A percentile compares a stretch with the other conserved stretches of the same genome.
Conservation (phyloP, 1,140 invertebrate species). For the Neodiprion pinetum region DNA sequence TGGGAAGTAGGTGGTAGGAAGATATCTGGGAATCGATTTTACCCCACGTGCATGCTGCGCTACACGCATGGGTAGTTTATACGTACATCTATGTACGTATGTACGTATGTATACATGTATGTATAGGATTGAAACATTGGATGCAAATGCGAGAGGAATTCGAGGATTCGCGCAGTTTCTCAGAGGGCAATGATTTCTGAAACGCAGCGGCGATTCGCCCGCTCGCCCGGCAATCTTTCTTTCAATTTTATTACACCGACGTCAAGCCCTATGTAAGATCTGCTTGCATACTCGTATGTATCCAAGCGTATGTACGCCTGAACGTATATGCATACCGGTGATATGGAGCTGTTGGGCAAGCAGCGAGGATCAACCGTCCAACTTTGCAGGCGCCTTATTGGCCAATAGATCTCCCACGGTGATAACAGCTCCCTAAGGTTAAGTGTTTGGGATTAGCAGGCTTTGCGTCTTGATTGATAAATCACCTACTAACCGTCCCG, state of each 20-base stretch:
- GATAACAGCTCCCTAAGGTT: not conserved
- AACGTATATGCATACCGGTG: too few species aligned
- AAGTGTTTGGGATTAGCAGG: not conserved
- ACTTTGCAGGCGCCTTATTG: not conserved
- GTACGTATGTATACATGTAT: not conserved
- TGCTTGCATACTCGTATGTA: too few species aligned
- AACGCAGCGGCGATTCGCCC: not conserved
- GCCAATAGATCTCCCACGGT: not conserved
- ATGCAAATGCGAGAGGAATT: not conserved
- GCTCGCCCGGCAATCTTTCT: not conserved
- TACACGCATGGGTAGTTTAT: not conserved
- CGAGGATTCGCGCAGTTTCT: not conserved
- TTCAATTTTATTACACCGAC: not conserved
- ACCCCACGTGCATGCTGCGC: not conserved
- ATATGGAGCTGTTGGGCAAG: too few species aligned
- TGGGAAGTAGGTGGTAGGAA: not conserved
- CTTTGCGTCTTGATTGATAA: not conserved
- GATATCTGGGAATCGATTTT: not conserved
- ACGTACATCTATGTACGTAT: not conserved
- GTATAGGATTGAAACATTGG: slow-evolving; percentile 1
- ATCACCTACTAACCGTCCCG: not conserved
- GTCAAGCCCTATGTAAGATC: too few species aligned
- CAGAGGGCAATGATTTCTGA: not conserved
- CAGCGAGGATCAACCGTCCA: too few species aligned
- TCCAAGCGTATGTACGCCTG: too few species aligned